Evolutionary conservation across 1,140 invertebrate species (phyloP).

Genomic region (Papilio glaucus): DNA sequence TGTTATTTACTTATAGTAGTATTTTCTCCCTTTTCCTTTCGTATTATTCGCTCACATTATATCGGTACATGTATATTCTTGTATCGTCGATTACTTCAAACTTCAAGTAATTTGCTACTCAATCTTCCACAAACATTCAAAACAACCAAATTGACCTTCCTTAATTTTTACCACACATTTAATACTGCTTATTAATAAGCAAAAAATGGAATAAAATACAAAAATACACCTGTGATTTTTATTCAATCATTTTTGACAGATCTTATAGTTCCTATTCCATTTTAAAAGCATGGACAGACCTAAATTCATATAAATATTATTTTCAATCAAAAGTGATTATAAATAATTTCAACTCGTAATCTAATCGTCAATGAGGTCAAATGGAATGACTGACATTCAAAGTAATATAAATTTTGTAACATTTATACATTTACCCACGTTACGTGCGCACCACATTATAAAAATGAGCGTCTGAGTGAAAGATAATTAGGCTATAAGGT

Average conservation of each 20-base stretch:
- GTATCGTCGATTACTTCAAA: too few relatives aligned
- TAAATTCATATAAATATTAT: background rate
- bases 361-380: conserved; percentile 12
- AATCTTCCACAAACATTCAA: too few relatives aligned
- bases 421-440: background rate
- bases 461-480: background rate
- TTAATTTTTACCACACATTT: too few relatives aligned
- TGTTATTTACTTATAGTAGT: too few relatives aligned
- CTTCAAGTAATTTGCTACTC: too few relatives aligned
- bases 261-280: background rate
- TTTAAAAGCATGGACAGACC: background rate
- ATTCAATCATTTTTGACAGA: background rate
- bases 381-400: background rate
- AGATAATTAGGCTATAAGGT: background rate
- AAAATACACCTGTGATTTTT: background rate
- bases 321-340: background rate
- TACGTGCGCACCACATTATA: background rate
- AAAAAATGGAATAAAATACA: background rate
- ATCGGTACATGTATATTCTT: too few relatives aligned
- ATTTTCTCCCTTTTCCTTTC: too few relatives aligned
- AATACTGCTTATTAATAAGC: too few relatives aligned
- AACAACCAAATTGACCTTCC: too few relatives aligned
- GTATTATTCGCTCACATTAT: too few relatives aligned
- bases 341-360: background rate
- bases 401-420: background rate